Conservation (phyloP, 2,888 invertebrate genomes). For the Matsumyia berberina region DNA sequence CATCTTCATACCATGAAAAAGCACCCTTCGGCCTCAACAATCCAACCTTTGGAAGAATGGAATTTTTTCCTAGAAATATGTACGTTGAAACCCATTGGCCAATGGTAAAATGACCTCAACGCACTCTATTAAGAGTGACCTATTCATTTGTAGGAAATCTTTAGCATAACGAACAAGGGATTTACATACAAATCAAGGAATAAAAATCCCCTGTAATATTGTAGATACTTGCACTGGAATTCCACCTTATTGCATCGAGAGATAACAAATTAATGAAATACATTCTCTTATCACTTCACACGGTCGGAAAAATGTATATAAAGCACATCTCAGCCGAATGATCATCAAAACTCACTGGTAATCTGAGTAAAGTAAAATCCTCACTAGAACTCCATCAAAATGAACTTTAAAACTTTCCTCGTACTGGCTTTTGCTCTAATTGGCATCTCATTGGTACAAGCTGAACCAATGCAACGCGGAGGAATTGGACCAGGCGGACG, state of each 20-base stretch:
- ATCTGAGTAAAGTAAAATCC: background rate
- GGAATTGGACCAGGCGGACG: background rate
- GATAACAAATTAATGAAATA: background rate
- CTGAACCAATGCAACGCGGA: background rate
- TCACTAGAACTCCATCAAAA: conserved; percentile 9
- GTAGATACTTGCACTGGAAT: too few relatives aligned
- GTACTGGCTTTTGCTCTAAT: conserved; percentile 16
- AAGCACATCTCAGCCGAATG: background rate
- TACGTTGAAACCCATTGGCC: too few relatives aligned
- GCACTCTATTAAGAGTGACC: too few relatives aligned
- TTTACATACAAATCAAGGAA: background rate
- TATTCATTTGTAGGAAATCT: too few relatives aligned
- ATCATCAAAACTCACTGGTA: conserved; percentile 4
- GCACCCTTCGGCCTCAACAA: too few relatives aligned
- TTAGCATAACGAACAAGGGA: background rate
- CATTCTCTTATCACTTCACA: background rate
- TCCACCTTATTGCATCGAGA: background rate
- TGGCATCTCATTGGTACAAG: conserved; percentile 1
- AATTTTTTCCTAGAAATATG: too few relatives aligned
- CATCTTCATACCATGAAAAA: too few relatives aligned
- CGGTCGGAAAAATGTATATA: background rate
- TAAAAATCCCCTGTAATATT: conserved; percentile 1
- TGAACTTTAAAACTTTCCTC: conserved; percentile 23
- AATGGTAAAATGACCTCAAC: too few relatives aligned
- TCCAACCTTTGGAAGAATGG: too few relatives aligned